These are phyloP conservation scores for Cyclophora punctaria DNA, from an alignment of 2,888 invertebrate species.

Conservation along the genomic window DNA sequence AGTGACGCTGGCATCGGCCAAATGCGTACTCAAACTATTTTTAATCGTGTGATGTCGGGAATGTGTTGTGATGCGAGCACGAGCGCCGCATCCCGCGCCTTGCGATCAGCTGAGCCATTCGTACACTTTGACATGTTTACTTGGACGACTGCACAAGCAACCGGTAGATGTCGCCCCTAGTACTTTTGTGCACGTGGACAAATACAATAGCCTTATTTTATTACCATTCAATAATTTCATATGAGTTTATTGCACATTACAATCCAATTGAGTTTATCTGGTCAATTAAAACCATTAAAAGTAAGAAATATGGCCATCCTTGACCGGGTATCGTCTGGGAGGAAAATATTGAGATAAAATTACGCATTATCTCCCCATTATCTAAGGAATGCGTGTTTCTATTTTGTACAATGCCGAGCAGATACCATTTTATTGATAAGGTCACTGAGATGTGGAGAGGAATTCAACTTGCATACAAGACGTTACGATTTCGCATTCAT, in stretches of 20 bases:
- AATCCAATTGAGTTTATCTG: not conserved
- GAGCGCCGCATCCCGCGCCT: slow-evolving; percentile 41
- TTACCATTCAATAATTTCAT: not conserved
- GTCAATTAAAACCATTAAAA: slow-evolving; percentile 26
- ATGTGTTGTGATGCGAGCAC: slow-evolving; percentile 41
- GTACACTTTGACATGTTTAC: slow-evolving; percentile 69
- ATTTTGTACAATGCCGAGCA: slow-evolving; percentile 3
- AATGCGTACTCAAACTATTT: slow-evolving; percentile 69
- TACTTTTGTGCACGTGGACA: slow-evolving; percentile 25
- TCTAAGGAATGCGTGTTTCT: slow-evolving; percentile 5
- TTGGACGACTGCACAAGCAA: slow-evolving; percentile 32
- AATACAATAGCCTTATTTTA: not conserved
- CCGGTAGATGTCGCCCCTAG: slow-evolving; percentile 59
- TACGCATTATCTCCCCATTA: slow-evolving; percentile 5
- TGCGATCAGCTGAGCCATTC: slow-evolving; percentile 70
- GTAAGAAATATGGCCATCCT: slow-evolving; percentile 28
- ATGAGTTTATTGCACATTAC: not conserved
- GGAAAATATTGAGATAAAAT: too few species aligned
- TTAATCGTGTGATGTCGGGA: slow-evolving; percentile 52
- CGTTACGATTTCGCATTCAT: too few species aligned
- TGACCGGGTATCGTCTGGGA: slow-evolving; percentile 5
- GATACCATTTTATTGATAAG: not conserved
- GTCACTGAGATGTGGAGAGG: not conserved
- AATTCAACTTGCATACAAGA: slow-evolving; percentile 1
- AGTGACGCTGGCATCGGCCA: slow-evolving; percentile 53